phyloP scores from a whole-genome alignment of 1,140 invertebrate species.

The Anoplolepis gracilipes region DNA sequence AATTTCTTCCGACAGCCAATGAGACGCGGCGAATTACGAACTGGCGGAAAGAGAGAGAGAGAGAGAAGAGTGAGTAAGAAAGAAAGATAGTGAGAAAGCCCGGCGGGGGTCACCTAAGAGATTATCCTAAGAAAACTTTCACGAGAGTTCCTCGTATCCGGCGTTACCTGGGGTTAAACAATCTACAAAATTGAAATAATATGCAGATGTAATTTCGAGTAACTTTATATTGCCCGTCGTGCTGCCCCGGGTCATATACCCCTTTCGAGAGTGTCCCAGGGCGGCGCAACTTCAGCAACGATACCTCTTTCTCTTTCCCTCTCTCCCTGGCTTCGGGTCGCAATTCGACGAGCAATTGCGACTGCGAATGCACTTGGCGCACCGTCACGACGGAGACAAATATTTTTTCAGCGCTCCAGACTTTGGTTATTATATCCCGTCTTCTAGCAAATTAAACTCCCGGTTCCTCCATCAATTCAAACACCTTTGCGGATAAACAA shows the following conservation, averaged over 20 bases:
- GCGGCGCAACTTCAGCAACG: conserved; percentile 64
- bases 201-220: conserved; percentile 80
- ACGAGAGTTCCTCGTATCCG: conserved; percentile 66
- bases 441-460: conserved; percentile 47
- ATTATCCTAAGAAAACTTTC: conserved; percentile 79
- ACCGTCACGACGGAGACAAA: conserved; percentile 36
- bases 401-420: conserved; percentile 55
- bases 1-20: conserved; percentile 76
- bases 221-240: conserved; percentile 75
- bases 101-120: conserved; percentile 73
- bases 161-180: conserved; percentile 76
- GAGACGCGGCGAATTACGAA: conserved; percentile 71
- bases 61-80: background rate
- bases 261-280: conserved; percentile 67
- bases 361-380: conserved; percentile 11
- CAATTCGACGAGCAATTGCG: conserved; percentile 16
- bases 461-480: conserved; percentile 37
- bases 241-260: conserved; percentile 29
- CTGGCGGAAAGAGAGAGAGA: background rate
- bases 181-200: conserved; percentile 81
- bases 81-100: conserved; percentile 33
- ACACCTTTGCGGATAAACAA: conserved; percentile 56
- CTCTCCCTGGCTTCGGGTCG: background rate
- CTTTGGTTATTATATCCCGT: conserved; percentile 55
- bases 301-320: background rate